Evolutionary conservation across 2,888 invertebrate species (phyloP).

Genomic region (Drosophila mettleri): DNA sequence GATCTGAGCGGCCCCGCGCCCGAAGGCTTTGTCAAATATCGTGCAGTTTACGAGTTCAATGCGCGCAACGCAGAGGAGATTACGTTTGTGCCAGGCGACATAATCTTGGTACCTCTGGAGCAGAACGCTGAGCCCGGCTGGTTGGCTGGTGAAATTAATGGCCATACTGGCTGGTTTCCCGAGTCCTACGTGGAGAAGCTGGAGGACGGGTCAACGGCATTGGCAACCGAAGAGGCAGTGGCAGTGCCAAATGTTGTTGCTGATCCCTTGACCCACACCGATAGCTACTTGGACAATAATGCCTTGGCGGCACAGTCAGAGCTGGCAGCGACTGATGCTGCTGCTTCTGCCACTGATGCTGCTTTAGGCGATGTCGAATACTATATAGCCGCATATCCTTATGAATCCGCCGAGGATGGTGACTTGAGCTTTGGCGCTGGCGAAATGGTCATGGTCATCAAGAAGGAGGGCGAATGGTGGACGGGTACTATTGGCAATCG

Average conservation of each 20-base stretch:
- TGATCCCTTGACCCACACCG: constrained; percentile 41
- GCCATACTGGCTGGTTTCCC: constrained; percentile 98
- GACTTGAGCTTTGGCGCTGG: constrained; percentile 95
- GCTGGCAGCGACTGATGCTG: constrained; percentile 25
- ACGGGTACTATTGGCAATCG: constrained; percentile 93
- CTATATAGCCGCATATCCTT: constrained; percentile 95
- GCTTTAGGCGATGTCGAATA: constrained; percentile 88
- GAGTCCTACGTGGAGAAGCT: constrained; percentile 96
- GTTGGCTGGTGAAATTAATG: constrained; percentile 96
- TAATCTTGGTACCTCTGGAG: constrained; percentile 90
- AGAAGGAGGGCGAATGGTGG: constrained; percentile 99
- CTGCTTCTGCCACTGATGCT: constrained; percentile 75
- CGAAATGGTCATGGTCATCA: constrained; percentile 93
- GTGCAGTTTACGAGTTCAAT: constrained; percentile 96
- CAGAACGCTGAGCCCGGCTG: constrained; percentile 98
- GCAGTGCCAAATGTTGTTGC: constrained; percentile 12
- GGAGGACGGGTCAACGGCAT: constrained; percentile 81
- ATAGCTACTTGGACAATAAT: constrained; percentile 82
- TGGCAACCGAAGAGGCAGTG: constrained; percentile 13
- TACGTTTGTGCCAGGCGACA: constrained; percentile 96
- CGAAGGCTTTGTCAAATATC: constrained; percentile 89
- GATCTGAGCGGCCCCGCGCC: constrained; percentile 84
- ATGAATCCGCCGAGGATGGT: constrained; percentile 94
- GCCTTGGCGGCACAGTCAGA: constrained; percentile 52
- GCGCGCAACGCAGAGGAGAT: constrained; percentile 97